These are phyloP conservation scores for Scyliorhinus canicula DNA, from an alignment of 2,797 vertebrate genomes.

Conservation along the genomic window DNA sequence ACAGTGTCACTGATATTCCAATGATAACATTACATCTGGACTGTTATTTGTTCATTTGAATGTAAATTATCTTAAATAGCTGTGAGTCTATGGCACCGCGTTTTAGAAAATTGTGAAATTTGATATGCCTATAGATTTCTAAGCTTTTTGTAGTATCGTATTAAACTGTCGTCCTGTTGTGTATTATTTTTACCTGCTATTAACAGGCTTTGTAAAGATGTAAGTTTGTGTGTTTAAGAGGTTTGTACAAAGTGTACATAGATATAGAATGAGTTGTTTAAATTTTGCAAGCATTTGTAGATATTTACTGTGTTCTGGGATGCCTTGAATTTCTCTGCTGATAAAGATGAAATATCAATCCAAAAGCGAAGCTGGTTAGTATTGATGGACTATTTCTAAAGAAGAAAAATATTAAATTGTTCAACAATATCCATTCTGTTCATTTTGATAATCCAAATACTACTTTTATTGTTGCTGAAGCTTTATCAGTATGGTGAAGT, in stretches of 20 bases:
- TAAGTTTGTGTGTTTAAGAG: constrained; percentile 73
- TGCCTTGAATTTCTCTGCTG: constrained; percentile 60
- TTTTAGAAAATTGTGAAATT: constrained; percentile 52
- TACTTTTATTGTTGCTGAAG: constrained; percentile 49
- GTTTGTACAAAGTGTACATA: constrained; percentile 89
- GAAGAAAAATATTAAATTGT: constrained; percentile 47
- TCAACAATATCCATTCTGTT: constrained; percentile 50
- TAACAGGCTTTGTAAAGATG: constrained; percentile 75
- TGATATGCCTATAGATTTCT: constrained; percentile 52
- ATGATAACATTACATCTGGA: neutral
- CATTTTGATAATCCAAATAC: constrained; percentile 53
- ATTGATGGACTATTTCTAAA: constrained; percentile 43
- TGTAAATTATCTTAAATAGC: constrained; percentile 31
- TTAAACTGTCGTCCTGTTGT: constrained; percentile 60
- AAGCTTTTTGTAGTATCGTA: constrained; percentile 63
- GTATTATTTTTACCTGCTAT: constrained; percentile 62
- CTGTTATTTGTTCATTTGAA: constrained; percentile 11
- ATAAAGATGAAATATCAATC: constrained; percentile 50
- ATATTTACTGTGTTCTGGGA: constrained; percentile 73
- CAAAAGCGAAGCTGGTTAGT: constrained; percentile 48
- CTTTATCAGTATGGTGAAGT: constrained; percentile 43
- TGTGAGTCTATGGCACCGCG: constrained; percentile 56
- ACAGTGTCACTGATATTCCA: neutral
- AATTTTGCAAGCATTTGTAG: constrained; percentile 79
- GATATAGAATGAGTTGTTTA: constrained; percentile 58